phyloP scores from a whole-genome alignment of 2,888 invertebrate species.

The Hetaerina titia region DNA sequence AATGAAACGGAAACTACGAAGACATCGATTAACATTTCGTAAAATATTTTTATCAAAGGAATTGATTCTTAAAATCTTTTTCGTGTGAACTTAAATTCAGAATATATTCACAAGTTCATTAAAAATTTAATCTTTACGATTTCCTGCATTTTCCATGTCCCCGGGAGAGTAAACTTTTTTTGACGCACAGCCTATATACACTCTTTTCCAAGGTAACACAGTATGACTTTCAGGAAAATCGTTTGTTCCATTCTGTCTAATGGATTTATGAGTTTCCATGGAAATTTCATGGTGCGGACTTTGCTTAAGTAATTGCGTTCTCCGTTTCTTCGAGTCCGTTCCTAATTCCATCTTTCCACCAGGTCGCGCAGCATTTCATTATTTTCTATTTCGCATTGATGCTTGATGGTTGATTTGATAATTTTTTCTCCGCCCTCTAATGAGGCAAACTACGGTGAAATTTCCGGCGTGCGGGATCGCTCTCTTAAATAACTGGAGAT shows the following conservation, averaged over 20 bases:
- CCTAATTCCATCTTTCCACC: neutral
- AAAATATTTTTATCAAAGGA: no score
- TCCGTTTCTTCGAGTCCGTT: neutral
- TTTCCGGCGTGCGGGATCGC: neutral
- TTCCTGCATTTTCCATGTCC: no score
- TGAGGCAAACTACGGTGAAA: conserved; percentile 1
- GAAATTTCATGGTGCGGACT: neutral
- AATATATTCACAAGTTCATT: no score
- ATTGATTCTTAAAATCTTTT: no score
- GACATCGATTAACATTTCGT: no score
- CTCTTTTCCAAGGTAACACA: no score
- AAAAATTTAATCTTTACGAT: no score
- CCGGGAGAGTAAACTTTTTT: no score
- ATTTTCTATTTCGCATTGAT: neutral
- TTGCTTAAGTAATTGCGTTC: neutral
- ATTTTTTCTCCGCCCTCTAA: neutral
- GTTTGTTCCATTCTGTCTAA: neutral
- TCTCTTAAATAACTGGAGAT: neutral
- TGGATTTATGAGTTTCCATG: neutral
- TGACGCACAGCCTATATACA: no score
- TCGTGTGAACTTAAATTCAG: no score
- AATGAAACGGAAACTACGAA: no score
- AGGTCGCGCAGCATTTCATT: neutral
- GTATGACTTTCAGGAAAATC: neutral
- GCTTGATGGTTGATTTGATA: neutral